Percentiles rank a stretch among this genome's conserved stretches.
These are phyloP conservation scores for Cebuella pygmaea DNA, from an alignment of 2,797 vertebrate species.

Conservation along the genomic window DNA sequence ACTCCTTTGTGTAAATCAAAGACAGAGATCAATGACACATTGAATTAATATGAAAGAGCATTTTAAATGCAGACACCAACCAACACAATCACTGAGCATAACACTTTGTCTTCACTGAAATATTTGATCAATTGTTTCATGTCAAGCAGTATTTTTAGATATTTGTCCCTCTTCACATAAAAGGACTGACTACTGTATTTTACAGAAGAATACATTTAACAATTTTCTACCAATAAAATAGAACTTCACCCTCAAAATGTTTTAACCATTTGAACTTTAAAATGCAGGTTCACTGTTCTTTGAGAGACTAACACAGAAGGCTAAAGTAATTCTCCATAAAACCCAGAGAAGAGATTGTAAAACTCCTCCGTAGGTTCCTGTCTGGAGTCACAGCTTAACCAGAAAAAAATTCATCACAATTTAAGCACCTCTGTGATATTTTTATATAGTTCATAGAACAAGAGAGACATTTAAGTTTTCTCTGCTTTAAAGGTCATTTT, in stretches of 20 bases:
- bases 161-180: constrained; percentile 52
- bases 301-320: not conserved
- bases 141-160: constrained; percentile 59
- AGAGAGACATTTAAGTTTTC: not conserved
- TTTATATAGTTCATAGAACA: not conserved
- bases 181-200: constrained; percentile 24
- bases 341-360: not conserved
- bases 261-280: constrained; percentile 64
- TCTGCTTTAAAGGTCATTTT: not conserved
- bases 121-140: constrained; percentile 63
- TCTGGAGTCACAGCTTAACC: not conserved
- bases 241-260: constrained; percentile 46
- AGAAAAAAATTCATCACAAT: not conserved
- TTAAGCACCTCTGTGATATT: not conserved
- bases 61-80: constrained; percentile 26
- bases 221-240: constrained; percentile 46
- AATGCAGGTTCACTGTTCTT: not conserved
- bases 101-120: constrained; percentile 51
- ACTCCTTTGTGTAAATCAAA: constrained; percentile 51
- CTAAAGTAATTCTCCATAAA: not conserved
- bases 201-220: constrained; percentile 35
- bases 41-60: constrained; percentile 41
- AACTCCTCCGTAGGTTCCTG: not conserved
- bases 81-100: constrained; percentile 1
- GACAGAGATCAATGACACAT: constrained; percentile 23